Conservation (phyloP, 2,113 vertebrate genomes). For the Melospiza melodia region DNA sequence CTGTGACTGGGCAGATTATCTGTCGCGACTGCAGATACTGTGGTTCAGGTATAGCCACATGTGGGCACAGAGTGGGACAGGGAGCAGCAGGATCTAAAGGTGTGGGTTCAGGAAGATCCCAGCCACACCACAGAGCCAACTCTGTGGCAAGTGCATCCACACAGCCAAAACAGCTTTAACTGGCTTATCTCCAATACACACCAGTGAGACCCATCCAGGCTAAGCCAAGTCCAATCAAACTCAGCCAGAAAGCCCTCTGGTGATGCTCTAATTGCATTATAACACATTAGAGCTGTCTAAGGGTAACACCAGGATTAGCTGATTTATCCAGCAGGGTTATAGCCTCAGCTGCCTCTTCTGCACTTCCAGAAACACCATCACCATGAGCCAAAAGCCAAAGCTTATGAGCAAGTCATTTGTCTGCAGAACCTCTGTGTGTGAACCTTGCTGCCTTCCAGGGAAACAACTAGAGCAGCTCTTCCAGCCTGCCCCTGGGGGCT, state of each 20-base stretch:
- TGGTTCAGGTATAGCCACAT: background rate
- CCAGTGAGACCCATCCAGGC: constrained; percentile 9
- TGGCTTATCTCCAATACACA: background rate
- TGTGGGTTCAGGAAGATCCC: background rate
- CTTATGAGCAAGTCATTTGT: background rate
- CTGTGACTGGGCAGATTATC: background rate
- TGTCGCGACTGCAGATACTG: background rate
- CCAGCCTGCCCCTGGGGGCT: background rate
- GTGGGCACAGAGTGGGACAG: background rate
- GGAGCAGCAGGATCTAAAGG: background rate
- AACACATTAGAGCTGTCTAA: constrained; percentile 14
- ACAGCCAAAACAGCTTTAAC: background rate
- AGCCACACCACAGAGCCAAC: background rate
- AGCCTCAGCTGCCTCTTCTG: background rate
- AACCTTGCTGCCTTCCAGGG: background rate
- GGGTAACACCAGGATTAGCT: background rate
- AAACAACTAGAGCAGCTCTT: background rate
- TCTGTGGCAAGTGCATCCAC: background rate
- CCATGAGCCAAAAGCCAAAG: background rate
- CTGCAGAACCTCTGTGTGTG: background rate
- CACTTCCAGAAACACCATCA: background rate
- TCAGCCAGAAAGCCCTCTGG: constrained; percentile 9
- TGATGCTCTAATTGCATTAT: constrained; percentile 43
- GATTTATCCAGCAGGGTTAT: background rate
- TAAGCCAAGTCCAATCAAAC: background rate